Evolutionary conservation across 2,888 invertebrate genomes (phyloP).

Genomic region (Parnassius orleans): DNA sequence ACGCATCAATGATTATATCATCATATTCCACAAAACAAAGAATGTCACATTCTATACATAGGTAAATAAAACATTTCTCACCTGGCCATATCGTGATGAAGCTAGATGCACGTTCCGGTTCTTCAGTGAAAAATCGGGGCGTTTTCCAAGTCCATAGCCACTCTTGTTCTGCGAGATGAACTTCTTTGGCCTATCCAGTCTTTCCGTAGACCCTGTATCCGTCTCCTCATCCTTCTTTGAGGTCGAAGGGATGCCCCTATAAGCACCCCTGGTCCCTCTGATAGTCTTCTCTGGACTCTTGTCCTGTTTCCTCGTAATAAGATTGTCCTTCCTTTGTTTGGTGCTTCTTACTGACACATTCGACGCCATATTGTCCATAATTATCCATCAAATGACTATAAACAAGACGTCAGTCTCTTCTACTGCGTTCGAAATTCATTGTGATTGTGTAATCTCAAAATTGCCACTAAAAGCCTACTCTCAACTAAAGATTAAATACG

Average conservation of each 20-base stretch:
- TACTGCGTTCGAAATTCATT: constrained; percentile 35
- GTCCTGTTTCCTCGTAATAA: constrained; percentile 75
- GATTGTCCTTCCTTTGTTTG: constrained; percentile 75
- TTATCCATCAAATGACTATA: constrained; percentile 51
- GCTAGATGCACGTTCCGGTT: constrained; percentile 75
- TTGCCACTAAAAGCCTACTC: constrained; percentile 24
- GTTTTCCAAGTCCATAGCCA: constrained; percentile 70
- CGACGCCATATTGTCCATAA: constrained; percentile 76
- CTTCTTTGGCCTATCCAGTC: constrained; percentile 77
- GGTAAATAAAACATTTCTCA: constrained; percentile 41
- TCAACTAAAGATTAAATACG: constrained; percentile 32
- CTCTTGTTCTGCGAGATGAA: constrained; percentile 71
- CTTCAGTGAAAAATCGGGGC: constrained; percentile 74
- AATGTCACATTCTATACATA: neutral
- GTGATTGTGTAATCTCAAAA: constrained; percentile 33
- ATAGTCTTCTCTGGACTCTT: constrained; percentile 78
- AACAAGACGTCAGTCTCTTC: constrained; percentile 29
- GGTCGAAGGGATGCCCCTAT: constrained; percentile 67
- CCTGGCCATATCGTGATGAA: constrained; percentile 76
- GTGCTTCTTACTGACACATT: constrained; percentile 65
- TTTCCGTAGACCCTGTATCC: constrained; percentile 67
- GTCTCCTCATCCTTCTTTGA: constrained; percentile 69
- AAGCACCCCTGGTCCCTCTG: constrained; percentile 70
- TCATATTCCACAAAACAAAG: no score
- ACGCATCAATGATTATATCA: no score